phyloP scores from a whole-genome alignment of 2,888 invertebrate species.

The Agonopterix heracliana region DNA sequence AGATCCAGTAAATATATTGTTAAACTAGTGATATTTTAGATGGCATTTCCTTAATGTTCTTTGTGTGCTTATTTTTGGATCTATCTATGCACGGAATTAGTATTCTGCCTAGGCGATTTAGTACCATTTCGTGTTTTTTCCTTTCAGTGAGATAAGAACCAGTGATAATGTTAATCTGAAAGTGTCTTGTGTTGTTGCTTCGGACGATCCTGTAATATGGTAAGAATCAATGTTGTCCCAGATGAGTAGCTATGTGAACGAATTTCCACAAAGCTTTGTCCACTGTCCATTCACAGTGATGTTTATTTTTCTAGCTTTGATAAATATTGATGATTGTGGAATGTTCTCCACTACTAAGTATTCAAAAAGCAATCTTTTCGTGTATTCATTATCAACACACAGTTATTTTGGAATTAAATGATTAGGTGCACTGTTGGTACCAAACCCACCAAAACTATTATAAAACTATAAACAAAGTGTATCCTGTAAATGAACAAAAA shows the following conservation, averaged over 20 bases:
- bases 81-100: not conserved
- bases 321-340: not conserved
- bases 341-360: not conserved
- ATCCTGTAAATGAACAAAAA: too few relatives aligned
- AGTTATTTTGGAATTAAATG: too few relatives aligned
- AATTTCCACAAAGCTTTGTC: not conserved
- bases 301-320: not conserved
- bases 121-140: constrained; percentile 49
- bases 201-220: constrained; percentile 19
- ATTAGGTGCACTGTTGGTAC: too few relatives aligned
- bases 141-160: constrained; percentile 61
- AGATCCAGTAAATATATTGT: not conserved
- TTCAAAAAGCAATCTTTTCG: not conserved
- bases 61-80: not conserved
- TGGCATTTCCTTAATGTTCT: not conserved
- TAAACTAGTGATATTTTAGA: not conserved
- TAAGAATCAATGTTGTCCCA: constrained; percentile 12
- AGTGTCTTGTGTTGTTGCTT: constrained; percentile 21
- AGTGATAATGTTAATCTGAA: constrained; percentile 59
- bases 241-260: not conserved
- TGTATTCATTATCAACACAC: too few relatives aligned
- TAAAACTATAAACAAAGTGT: too few relatives aligned
- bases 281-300: not conserved
- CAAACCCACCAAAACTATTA: too few relatives aligned
- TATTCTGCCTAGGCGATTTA: constrained; percentile 30